These are phyloP conservation scores for Chloroclysta siterata DNA, from an alignment of 2,888 invertebrate species.

Conservation along the genomic window DNA sequence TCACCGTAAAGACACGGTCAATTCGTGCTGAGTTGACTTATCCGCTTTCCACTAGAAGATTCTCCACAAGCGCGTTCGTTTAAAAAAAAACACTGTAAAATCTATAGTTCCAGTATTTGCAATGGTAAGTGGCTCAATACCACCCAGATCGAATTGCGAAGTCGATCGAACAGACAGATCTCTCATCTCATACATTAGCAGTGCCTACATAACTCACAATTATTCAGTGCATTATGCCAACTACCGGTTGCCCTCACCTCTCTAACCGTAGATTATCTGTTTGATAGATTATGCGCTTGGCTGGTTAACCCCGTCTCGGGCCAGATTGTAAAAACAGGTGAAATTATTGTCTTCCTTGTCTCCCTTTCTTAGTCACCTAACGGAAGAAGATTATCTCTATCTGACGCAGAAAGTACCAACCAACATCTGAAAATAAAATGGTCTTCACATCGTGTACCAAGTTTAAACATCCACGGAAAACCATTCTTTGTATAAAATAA, in stretches of 20 bases:
- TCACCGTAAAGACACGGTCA: no score
- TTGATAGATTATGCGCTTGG: conserved; percentile 18
- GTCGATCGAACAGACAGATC: background rate
- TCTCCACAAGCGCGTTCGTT: no score
- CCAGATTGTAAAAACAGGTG: conserved; percentile 25
- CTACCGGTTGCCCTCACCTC: conserved; percentile 13
- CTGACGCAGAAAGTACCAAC: no score
- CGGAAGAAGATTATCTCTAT: no score
- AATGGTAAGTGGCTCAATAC: conserved; percentile 17
- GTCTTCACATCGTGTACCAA: no score
- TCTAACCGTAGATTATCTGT: conserved; percentile 19
- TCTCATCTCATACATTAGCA: conserved; percentile 22
- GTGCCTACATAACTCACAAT: conserved; percentile 14
- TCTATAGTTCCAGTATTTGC: background rate
- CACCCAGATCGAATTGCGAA: conserved; percentile 27
- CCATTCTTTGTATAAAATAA: no score
- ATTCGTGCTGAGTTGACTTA: no score
- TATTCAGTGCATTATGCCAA: conserved; percentile 28
- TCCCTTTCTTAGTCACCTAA: no score
- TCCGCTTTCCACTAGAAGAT: no score
- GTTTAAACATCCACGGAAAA: no score
- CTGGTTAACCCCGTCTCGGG: conserved; percentile 18
- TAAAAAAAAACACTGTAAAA: background rate
- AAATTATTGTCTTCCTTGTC: conserved; percentile 11
- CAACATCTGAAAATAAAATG: no score